Base-by-base conservation (phyloP, 2,888 invertebrate genomes). In the Oscheius onirici region DNA sequence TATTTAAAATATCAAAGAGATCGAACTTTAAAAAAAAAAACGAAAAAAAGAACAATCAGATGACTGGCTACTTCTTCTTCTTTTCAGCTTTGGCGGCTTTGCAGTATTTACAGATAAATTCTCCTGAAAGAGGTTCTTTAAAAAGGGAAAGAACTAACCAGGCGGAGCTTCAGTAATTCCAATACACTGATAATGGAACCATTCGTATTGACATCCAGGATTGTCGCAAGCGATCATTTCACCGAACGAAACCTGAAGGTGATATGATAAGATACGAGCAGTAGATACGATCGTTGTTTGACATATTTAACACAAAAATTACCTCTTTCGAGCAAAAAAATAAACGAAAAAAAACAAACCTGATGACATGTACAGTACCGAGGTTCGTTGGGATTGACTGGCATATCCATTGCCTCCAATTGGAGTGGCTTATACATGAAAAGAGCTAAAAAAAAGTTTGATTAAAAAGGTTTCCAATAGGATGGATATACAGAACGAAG, bases 191-290 rank as follows among this genome's bases (percentile, higher is more conserved):
- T 90, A 90, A 77, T 90, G 90, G 81, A 90, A 90, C 90, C 90
- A 90, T 82, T 90, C 90, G 70, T 89, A 89, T 2, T 89, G 89
- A 81, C 90, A 90, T 86, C 88, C 63, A 61, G 92, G 92, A 89
- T 95, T 95, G 89, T 96, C 95, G 91, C 95, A 96, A 77, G 94
- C 94, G 87, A 96, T 95, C 95, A 96, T 96, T 90, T 95, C 94
- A 69, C 95, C 95, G 85, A 95, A 95, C 3, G 95, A 95, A 61
- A 94, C 93, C 81, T 84, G 69, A 58, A 77, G 58, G 65, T 49
- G n/a, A n/a, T n/a, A n/a, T n/a, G n/a, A n/a, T 8, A 41, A 13
- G 44, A 15, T 28, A 26, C 15, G 17, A 26, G 49, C 43, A 46
- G 24, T 24, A 26, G 44, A 61, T 17, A 61, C 17, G 20, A 22